Base-by-base conservation (phyloP, 2,797 vertebrate genomes). In the Eidolon dupreanum region DNA sequence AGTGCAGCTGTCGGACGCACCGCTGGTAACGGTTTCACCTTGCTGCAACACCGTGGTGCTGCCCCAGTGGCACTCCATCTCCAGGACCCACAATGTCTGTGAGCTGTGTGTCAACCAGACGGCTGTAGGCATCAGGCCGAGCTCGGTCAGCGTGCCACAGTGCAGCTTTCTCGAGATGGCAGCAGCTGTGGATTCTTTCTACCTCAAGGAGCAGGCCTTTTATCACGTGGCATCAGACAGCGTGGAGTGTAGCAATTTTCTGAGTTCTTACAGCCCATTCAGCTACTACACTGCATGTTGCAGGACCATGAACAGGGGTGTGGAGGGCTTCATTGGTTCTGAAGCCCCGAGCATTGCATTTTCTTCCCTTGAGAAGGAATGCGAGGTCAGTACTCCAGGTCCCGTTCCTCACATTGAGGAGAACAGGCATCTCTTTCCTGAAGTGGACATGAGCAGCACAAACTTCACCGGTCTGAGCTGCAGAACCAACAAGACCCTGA, bases 401-500 rank as follows among this genome's bases (percentile, higher is more conserved):
- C 95, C 98, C 92, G 43, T 98, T 97, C 98, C 98, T 99, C 99
- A 97, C 97, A 98, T 99, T 98, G 99, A 99, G 99, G 99, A 99
- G 96, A 97, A 96, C 97, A 97, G 89, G 65, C 97, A 77, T 81
- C 97, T 97, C 95, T 96, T 98, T 97, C 93, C 97, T 66, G 97
- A 98, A n/a, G 91, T 95, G 96, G 95, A 68, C 84, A 79, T 90
- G 73, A 97, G 22, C 36, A 98, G 98, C 73, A 96, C 31, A 46
- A 75, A 97, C 96, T 97, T 99, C 98, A 98, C 98, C 0, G 99
- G 99, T 96, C 99, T 99, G 78, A 98, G 98, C 79, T 99, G 99
- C 98, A 99, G 98, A 96, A 99, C 99, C 98, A 99, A 99, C 98
- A 99, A 99, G 98, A 99, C 99, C n/a, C 98, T 99, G 98, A 99